Evolutionary conservation across 1,140 invertebrate genomes (phyloP).

Genomic region (Drosophila neocordata): DNA sequence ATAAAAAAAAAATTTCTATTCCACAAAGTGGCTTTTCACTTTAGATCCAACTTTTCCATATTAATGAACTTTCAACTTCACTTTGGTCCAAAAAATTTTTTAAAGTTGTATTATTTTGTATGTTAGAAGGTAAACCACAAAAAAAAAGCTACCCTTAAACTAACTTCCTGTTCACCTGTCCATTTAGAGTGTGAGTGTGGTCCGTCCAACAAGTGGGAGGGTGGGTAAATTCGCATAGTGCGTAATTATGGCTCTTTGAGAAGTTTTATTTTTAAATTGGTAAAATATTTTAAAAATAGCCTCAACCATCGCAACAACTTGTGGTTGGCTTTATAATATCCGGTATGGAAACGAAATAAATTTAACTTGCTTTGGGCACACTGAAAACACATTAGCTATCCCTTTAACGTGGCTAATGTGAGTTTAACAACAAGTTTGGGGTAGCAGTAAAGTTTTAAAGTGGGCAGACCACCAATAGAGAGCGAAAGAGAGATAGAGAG

Average conservation of each 20-base stretch:
- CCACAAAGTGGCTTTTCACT: not conserved
- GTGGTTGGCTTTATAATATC: conserved; percentile 27
- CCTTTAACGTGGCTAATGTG: conserved; percentile 68
- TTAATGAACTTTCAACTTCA: not conserved
- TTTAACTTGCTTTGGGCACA: conserved; percentile 41
- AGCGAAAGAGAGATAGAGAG: not conserved
- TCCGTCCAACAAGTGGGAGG: conserved; percentile 14
- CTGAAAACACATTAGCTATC: conserved; percentile 45
- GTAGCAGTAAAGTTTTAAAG: conserved; percentile 44
- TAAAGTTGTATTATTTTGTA: not conserved
- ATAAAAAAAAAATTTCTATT: not conserved
- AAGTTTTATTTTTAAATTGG: conserved; percentile 13
- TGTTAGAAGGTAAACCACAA: not conserved
- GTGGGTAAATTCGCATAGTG: not conserved
- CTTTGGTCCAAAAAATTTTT: not conserved
- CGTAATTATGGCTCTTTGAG: conserved; percentile 1
- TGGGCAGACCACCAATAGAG: conserved; percentile 1
- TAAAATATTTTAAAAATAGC: conserved; percentile 41
- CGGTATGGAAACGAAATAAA: conserved; percentile 55
- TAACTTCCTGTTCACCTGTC: not conserved
- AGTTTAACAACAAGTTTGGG: conserved; percentile 71
- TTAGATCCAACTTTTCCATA: conserved; percentile 1
- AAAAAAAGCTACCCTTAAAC: not conserved
- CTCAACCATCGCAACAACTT: too few relatives aligned
- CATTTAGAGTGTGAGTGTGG: not conserved